Conservation (phyloP, 2,113 vertebrate genomes). For the Oncorhynchus keta region DNA sequence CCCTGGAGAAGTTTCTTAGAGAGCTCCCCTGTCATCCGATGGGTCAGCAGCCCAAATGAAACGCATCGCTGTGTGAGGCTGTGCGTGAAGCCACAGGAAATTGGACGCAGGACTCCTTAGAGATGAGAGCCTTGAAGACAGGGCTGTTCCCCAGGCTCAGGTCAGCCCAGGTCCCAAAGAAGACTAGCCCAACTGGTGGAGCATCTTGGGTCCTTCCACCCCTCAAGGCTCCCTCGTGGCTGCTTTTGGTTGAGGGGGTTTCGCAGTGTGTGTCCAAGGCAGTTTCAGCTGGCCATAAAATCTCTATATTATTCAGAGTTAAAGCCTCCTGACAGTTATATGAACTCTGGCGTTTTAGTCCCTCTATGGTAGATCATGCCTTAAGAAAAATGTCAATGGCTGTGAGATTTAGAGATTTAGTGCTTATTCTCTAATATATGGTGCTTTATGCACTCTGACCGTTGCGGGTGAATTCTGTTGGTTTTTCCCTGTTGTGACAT, state of each 20-base stretch:
- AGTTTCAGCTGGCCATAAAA: slow-evolving; percentile 13
- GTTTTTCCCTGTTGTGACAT: slow-evolving; percentile 4
- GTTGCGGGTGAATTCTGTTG: background rate
- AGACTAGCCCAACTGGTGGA: background rate
- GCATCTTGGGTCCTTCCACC: background rate
- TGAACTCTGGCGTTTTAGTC: slow-evolving; percentile 17
- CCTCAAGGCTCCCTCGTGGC: background rate
- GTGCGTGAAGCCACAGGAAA: slow-evolving; percentile 24
- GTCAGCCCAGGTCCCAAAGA: slow-evolving; percentile 18
- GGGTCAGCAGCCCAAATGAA: slow-evolving; percentile 31
- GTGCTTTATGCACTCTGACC: background rate
- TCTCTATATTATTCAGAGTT: slow-evolving; percentile 29
- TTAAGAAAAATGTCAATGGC: slow-evolving; percentile 14
- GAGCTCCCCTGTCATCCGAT: slow-evolving; percentile 21
- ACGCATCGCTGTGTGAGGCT: slow-evolving; percentile 1
- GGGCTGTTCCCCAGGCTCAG: slow-evolving; percentile 9
- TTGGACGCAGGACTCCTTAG: slow-evolving; percentile 22
- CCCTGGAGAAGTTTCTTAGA: slow-evolving; percentile 10
- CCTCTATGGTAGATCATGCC: slow-evolving; percentile 25
- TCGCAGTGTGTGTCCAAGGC: slow-evolving; percentile 1
- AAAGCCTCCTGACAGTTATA: slow-evolving; percentile 27
- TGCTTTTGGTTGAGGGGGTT: background rate
- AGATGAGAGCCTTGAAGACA: slow-evolving; percentile 24
- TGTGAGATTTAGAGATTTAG: slow-evolving; percentile 11
- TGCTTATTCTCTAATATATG: slow-evolving; percentile 13